Base-by-base conservation (phyloP, 1,140 invertebrate genomes). In the Andricus grossulariae region DNA sequence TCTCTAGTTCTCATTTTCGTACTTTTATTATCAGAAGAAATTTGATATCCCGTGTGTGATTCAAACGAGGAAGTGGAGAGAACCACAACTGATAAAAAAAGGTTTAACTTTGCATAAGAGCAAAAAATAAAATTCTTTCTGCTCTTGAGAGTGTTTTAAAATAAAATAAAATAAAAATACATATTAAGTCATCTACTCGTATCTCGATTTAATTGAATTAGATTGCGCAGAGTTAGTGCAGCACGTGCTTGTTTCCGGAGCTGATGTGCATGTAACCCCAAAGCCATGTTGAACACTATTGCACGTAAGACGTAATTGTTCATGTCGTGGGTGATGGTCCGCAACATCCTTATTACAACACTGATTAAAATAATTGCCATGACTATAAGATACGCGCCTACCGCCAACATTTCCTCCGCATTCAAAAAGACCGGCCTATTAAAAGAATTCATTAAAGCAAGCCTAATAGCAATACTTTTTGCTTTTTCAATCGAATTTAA, bases 361-460 rank as follows among this genome's bases (percentile, higher is more conserved):
- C 50, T 82, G 82, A 86, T 84, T 85, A 87, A 85, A 82, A 82
- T 82, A 85, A 86, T 86, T 83, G 80, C 52, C 77, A 51, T 74
- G 25, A 66, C 60, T 66, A 39, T 39, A 32, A 66, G 60, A 66
- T 39, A 66, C 60, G 25, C 60, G 60, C 60, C 60, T n/a, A 66
- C 25, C 32, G 39, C 10, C 10, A 45, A 45, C 39, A 45, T 11
- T 45, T 45, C 39, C 39, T 39, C 15, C 25, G 25, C 57, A 66
- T 13, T 66, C 60, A n/a, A 66, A 57, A 66, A 39, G 2, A 66
- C 60, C 60, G 12, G 32, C 25, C 6, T 45, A 66, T 3, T 32
- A 39, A 39, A n/a, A 45, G 13, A 66, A 39, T 66, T 39, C 60
- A 66, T 39, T 39, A 66, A 66, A 66, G 13, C 13, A 39, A 39